Percentiles rank a stretch among this genome's conserved stretches.
phyloP scores from a whole-genome alignment of 2,797 vertebrate species.

The Philypnodon macrostomus region DNA sequence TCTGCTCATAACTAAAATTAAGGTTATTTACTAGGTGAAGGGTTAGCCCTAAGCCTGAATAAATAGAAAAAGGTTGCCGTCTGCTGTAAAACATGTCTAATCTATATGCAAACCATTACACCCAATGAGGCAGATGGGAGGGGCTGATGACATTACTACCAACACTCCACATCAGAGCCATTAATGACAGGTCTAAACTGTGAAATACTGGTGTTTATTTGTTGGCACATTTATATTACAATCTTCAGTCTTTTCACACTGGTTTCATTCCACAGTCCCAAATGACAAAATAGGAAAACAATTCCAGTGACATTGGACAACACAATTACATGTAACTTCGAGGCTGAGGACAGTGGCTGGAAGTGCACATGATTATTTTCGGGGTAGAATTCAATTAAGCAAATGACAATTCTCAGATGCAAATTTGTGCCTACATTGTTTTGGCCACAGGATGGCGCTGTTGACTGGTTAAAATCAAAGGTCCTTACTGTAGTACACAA shows the following conservation, averaged over 20 bases:
- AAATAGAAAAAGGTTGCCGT: too few relatives aligned
- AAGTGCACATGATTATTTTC: slow-evolving; percentile 31
- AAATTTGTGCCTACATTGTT: slow-evolving; percentile 33
- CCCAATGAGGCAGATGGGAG: too few relatives aligned
- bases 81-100: too few relatives aligned
- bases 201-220: slow-evolving; percentile 89
- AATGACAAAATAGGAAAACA: slow-evolving; percentile 66
- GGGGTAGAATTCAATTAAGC: too few relatives aligned
- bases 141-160: too few relatives aligned
- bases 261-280: slow-evolving; percentile 78
- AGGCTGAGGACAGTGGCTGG: slow-evolving; percentile 51
- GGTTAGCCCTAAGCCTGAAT: too few relatives aligned
- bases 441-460: slow-evolving; percentile 59
- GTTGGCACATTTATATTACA: slow-evolving; percentile 88
- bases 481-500: slow-evolving; percentile 11
- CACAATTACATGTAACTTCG: slow-evolving; percentile 52
- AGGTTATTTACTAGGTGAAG: too few relatives aligned
- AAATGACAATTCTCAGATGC: too few relatives aligned
- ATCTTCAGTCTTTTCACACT: slow-evolving; percentile 80
- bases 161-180: not conserved
- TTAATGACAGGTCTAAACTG: slow-evolving; percentile 35
- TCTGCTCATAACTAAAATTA: too few relatives aligned
- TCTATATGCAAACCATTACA: too few relatives aligned
- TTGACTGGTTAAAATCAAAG: slow-evolving; percentile 19
- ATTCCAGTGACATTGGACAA: slow-evolving; percentile 71